phyloP scores from a whole-genome alignment of 2,888 invertebrate species.

The Coleophora flavipennella region DNA sequence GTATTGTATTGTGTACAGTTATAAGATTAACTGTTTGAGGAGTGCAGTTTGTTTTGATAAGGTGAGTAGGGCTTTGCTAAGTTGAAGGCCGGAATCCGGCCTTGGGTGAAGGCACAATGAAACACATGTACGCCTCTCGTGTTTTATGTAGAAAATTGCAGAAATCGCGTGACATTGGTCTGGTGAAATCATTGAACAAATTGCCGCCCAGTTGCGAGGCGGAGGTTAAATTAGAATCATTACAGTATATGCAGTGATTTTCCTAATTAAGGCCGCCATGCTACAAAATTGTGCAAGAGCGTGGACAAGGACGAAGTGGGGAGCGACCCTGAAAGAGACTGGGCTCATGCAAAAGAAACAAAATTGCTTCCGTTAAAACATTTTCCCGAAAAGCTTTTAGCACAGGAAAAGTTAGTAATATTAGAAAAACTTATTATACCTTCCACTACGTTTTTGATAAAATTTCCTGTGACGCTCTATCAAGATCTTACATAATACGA shows the following conservation, averaged over 20 bases:
- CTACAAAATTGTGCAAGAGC: no score
- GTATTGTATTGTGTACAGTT: slow-evolving; percentile 4
- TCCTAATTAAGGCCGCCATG: slow-evolving; percentile 14
- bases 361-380: no score
- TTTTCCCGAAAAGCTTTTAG: no score
- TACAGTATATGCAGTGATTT: slow-evolving; percentile 18
- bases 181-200: slow-evolving; percentile 40
- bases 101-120: slow-evolving; percentile 37
- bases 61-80: slow-evolving; percentile 56
- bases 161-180: slow-evolving; percentile 38
- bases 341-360: no score
- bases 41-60: slow-evolving; percentile 51
- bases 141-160: slow-evolving; percentile 31
- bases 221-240: slow-evolving; percentile 6
- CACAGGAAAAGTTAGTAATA: no score
- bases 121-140: slow-evolving; percentile 24
- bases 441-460: no score
- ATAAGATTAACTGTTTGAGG: slow-evolving; percentile 32
- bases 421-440: no score
- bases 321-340: no score
- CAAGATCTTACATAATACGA: no score
- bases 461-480: no score
- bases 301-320: no score
- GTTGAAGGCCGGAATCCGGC: slow-evolving; percentile 50
- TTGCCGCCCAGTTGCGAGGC: slow-evolving; percentile 25